Conservation (phyloP, 2,888 invertebrate genomes). For the Osedax frankpressi region DNA sequence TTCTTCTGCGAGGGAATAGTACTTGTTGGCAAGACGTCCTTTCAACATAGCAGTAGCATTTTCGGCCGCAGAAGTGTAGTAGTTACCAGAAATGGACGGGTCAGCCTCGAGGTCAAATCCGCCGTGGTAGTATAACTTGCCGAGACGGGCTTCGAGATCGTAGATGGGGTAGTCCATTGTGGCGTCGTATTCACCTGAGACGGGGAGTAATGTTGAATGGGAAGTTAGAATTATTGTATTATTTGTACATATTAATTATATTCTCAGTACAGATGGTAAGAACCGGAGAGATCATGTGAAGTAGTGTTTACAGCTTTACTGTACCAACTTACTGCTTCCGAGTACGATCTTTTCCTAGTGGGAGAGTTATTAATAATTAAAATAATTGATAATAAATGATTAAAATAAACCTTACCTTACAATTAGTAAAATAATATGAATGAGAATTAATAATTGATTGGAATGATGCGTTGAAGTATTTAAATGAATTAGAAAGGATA, state of each 20-base stretch:
- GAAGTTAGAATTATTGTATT: neutral
- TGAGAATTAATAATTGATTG: too few relatives aligned
- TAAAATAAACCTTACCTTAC: too few relatives aligned
- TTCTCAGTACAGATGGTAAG: neutral
- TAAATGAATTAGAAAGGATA: too few relatives aligned
- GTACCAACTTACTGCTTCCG: conserved; percentile 47
- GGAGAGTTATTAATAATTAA: too few relatives aligned
- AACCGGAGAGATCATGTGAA: conserved; percentile 36
- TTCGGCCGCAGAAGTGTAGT: conserved; percentile 51
- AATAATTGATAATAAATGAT: too few relatives aligned
- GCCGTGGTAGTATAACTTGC: conserved; percentile 48
- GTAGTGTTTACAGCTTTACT: conserved; percentile 41
- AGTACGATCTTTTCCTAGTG: conserved; percentile 35
- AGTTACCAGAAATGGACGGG: conserved; percentile 48
- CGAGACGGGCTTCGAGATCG: conserved; percentile 48
- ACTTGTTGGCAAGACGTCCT: conserved; percentile 51
- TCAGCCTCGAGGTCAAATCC: conserved; percentile 47
- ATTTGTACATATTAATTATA: neutral
- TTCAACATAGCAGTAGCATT: conserved; percentile 51
- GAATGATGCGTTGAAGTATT: too few relatives aligned
- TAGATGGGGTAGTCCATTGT: conserved; percentile 47
- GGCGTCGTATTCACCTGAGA: conserved; percentile 36
- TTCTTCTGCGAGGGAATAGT: conserved; percentile 49
- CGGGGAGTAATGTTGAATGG: neutral
- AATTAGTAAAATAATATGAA: too few relatives aligned